Percentiles rank a stretch among this genome's conserved stretches.
phyloP scores from a whole-genome alignment of 2,888 invertebrate species.

The Lissonota sp. region DNA sequence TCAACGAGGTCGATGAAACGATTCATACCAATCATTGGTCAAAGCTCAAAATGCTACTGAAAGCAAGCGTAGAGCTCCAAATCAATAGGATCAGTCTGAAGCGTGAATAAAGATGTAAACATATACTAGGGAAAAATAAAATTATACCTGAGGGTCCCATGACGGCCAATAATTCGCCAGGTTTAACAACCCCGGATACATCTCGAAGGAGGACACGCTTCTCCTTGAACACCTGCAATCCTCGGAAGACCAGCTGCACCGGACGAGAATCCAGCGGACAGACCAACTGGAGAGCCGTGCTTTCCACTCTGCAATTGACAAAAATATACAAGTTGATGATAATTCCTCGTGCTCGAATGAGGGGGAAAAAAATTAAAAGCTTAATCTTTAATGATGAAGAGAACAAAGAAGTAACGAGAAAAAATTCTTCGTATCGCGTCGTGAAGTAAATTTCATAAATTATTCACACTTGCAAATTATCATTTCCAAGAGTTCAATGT shows the following conservation, averaged over 20 bases:
- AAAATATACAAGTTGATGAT: conserved; percentile 39
- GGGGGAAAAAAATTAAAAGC: conserved; percentile 1
- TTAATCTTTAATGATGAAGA: background rate
- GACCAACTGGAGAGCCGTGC: conserved; percentile 86
- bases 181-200: conserved; percentile 90
- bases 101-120: too few species aligned
- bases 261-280: conserved; percentile 87
- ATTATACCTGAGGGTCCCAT: conserved; percentile 91
- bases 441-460: conserved; percentile 24
- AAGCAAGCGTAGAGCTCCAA: too few species aligned
- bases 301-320: conserved; percentile 85
- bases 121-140: too few species aligned
- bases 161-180: conserved; percentile 91
- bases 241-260: conserved; percentile 88
- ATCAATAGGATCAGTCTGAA: too few species aligned
- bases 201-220: conserved; percentile 88
- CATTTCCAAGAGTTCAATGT: conserved; percentile 42
- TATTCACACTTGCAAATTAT: conserved; percentile 30
- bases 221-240: conserved; percentile 85
- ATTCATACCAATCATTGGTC: too few species aligned
- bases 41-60: too few species aligned
- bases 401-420: background rate
- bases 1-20: too few species aligned
- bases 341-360: conserved; percentile 18
- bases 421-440: background rate